phyloP scores from a whole-genome alignment of 2,797 vertebrate genomes.

The Poecilia picta region DNA sequence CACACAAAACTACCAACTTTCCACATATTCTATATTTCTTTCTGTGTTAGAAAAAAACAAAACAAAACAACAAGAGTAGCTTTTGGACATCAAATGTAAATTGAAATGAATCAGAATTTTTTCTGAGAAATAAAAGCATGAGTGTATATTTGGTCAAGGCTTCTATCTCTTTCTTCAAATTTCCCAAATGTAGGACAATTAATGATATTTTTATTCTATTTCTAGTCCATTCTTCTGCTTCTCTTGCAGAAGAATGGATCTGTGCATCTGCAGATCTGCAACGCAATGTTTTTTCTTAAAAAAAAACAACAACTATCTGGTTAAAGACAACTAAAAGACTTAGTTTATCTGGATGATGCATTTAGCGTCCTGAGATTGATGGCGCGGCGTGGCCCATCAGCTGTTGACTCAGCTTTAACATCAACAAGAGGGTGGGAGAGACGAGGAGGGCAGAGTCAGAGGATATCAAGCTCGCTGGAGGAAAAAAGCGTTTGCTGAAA shows the following conservation, averaged over 20 bases:
- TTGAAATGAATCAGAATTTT: neutral
- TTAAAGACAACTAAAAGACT: slow-evolving; percentile 10
- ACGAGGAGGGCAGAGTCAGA: slow-evolving; percentile 12
- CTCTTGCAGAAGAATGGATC: too few relatives aligned
- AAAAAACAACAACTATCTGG: too few relatives aligned
- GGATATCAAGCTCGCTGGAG: slow-evolving; percentile 22
- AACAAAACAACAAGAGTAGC: neutral
- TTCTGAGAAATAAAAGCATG: neutral
- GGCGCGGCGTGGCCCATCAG: neutral
- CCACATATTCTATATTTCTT: neutral
- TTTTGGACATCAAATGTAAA: neutral
- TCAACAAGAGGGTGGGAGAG: slow-evolving; percentile 24
- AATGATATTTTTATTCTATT: neutral
- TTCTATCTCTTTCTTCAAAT: neutral
- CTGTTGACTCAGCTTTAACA: slow-evolving; percentile 21
- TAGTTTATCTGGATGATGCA: slow-evolving; percentile 33
- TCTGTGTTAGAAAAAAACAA: neutral
- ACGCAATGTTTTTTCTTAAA: neutral
- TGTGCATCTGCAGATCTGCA: neutral
- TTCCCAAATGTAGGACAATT: neutral
- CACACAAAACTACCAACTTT: neutral
- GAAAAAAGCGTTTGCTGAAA: slow-evolving; percentile 38
- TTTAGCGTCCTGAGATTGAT: slow-evolving; percentile 18
- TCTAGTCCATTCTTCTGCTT: neutral
- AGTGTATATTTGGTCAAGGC: neutral